A percentile compares a stretch with the other conserved stretches of the same genome.
These are phyloP conservation scores for Meteorus sp. DNA, from an alignment of 1,140 invertebrate genomes.

Conservation along the genomic window DNA sequence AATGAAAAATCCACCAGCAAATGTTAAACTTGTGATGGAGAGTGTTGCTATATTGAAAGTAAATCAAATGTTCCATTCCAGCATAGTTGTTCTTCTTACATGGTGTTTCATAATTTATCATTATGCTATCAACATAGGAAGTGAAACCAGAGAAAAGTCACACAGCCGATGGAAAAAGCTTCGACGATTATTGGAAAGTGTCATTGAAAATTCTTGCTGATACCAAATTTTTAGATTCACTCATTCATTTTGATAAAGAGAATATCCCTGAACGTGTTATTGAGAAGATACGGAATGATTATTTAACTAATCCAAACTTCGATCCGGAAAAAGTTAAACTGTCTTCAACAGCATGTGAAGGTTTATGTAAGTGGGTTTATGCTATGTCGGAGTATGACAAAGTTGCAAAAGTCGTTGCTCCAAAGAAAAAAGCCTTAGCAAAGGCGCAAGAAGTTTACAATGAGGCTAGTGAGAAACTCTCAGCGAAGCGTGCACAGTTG, in stretches of 20 bases:
- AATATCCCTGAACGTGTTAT: conserved; percentile 83
- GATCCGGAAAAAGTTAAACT: conserved; percentile 87
- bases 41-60: conserved; percentile 93
- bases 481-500: conserved; percentile 76
- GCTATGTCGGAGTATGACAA: conserved; percentile 92
- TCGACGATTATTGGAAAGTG: conserved; percentile 93
- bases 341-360: conserved; percentile 77
- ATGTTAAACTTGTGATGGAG: conserved; percentile 94
- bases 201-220: conserved; percentile 90
- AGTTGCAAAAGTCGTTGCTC: conserved; percentile 85
- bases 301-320: conserved; percentile 83
- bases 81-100: neutral
- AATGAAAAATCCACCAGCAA: conserved; percentile 96
- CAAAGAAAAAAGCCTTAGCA: conserved; percentile 78
- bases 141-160: conserved; percentile 83
- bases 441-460: conserved; percentile 75
- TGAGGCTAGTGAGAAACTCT: conserved; percentile 68
- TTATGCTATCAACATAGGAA: conserved; percentile 57
- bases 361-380: conserved; percentile 88
- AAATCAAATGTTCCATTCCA: too few relatives aligned
- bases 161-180: conserved; percentile 69
- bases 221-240: conserved; percentile 82
- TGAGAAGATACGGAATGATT: conserved; percentile 79
- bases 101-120: neutral
- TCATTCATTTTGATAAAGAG: conserved; percentile 91